phyloP scores from a whole-genome alignment of 2,888 invertebrate species.

The Clitarchus hookeri region DNA sequence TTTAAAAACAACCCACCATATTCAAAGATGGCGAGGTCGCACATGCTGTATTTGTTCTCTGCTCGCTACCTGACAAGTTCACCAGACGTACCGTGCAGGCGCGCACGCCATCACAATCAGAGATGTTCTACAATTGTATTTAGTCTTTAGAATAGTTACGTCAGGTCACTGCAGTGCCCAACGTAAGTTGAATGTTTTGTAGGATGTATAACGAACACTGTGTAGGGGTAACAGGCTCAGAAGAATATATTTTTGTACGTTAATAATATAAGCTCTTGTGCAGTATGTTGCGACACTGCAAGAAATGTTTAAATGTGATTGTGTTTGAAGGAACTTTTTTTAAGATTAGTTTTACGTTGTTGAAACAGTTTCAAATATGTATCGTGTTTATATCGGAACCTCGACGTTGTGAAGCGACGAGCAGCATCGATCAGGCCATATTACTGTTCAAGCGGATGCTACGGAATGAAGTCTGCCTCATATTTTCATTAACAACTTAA shows the following conservation, averaged over 20 bases:
- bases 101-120: not conserved
- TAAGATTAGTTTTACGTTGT: not conserved
- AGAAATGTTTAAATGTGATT: not conserved
- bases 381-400: not conserved
- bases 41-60: not conserved
- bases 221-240: not conserved
- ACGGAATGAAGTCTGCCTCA: not conserved
- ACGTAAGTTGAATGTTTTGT: not conserved
- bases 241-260: constrained; percentile 14
- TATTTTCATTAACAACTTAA: not conserved
- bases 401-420: not conserved
- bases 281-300: not conserved
- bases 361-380: not conserved
- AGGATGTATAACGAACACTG: not conserved
- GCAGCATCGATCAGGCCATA: not conserved
- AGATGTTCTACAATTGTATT: not conserved
- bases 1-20: too few relatives aligned
- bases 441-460: not conserved
- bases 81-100: not conserved
- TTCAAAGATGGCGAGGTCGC: too few relatives aligned
- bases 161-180: not conserved
- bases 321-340: not conserved
- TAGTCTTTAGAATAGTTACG: not conserved
- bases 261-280: not conserved
- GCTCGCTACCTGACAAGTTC: not conserved